phyloP scores from a whole-genome alignment of 2,113 vertebrate species.

The Erinaceus europaeus region DNA sequence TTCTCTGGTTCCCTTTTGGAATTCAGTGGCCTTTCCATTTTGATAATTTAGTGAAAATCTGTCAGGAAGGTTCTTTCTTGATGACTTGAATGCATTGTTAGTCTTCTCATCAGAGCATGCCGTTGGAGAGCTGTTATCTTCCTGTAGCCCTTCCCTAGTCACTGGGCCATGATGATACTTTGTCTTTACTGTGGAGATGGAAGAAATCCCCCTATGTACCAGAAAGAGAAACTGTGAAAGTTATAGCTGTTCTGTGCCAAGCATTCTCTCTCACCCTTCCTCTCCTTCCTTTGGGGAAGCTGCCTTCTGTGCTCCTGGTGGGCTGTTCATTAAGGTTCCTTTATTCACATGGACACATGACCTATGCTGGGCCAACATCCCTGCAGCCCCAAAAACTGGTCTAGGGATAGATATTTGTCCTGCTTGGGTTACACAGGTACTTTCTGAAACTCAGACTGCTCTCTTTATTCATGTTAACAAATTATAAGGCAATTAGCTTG shows the following conservation, averaged over 20 bases:
- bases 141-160: not conserved
- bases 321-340: not conserved
- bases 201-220: not conserved
- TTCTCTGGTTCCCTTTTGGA: constrained; percentile 22
- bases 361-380: not conserved
- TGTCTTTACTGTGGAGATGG: not conserved
- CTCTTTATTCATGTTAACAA: not conserved
- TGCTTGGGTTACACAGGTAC: not conserved
- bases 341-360: not conserved
- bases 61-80: not conserved
- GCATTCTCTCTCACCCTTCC: not conserved
- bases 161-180: not conserved
- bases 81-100: not conserved
- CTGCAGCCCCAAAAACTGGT: not conserved
- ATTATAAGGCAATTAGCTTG: not conserved
- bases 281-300: not conserved
- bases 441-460: not conserved
- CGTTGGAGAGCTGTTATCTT: not conserved
- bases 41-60: not conserved
- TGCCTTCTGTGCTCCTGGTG: not conserved
- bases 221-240: not conserved
- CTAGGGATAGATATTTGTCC: not conserved
- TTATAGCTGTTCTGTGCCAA: not conserved
- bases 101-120: not conserved
- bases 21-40: not conserved